Base-by-base conservation (phyloP, 2,797 vertebrate genomes). In the Artibeus jamaicensis region DNA sequence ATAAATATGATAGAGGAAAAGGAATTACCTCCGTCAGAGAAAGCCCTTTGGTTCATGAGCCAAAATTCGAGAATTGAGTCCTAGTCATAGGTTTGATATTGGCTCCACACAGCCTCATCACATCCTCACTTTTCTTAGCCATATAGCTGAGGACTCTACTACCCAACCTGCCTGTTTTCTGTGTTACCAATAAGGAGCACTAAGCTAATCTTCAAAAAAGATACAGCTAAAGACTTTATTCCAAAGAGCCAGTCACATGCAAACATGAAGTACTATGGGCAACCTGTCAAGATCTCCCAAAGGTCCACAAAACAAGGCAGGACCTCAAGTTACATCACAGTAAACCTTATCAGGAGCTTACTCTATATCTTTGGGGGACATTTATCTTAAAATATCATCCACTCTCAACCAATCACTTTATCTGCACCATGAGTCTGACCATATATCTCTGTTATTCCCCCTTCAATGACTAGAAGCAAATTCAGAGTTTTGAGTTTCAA, bases 401-500 rank as follows among this genome's bases (percentile, higher is more conserved):
- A 76, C 88, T 57, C 74, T 87, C 79, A 94, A 93, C 71, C 39
- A 37, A 79, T 34, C 91, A 42, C 48, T 86, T 91, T 95, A 85
- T 95, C 76, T 71, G 42, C 24, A 48, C 53, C 7, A 5, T 26
- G 81, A 96, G 90, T 76, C 93, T 9, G 1, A 46, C 77, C 77
- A 29, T 78, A 59, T 73, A 71, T 96, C 91, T 93, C 71, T 1
- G 3, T 59, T 91, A 81, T 73, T 86, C 9, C 55, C 50, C 57
- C 50, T 92, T 94, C 89, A 67, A 70, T 0, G 2, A 73, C 94
- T 57, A 39, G 84, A 6, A 16, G 84, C 86, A 79, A 96, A 95
- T 84, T 91, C 22, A 7, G 89, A 97, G 78, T 91, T 96, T 76
- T 94, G 94, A 96, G 92, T 88, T 96, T 93, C 82, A 94, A 78